A percentile compares a stretch with the other conserved stretches of the same genome.
Conservation (phyloP, 2,888 invertebrate genomes). For the Micoletzkya japonica region DNA sequence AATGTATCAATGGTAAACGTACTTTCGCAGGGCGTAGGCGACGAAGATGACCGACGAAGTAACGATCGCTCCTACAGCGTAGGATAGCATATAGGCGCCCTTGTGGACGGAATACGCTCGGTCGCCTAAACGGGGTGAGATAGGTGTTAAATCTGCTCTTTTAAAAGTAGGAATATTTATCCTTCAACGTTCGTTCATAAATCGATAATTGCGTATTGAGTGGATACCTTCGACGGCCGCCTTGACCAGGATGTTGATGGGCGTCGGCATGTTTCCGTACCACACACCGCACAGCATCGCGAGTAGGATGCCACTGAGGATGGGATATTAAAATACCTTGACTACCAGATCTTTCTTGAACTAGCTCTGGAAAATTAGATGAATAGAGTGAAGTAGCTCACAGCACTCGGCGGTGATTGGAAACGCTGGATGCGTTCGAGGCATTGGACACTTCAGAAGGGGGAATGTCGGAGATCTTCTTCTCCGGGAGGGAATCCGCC, state of each 20-base stretch:
- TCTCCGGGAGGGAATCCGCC: conserved; percentile 3
- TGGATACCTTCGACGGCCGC: neutral
- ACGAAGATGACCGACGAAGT: conserved; percentile 13
- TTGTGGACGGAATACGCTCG: neutral
- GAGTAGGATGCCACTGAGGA: too few species aligned
- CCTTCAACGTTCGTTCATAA: too few species aligned
- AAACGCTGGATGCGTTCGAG: neutral
- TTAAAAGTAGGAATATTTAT: too few species aligned
- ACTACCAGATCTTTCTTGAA: too few species aligned
- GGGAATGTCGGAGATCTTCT: neutral
- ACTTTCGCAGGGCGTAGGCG: conserved; percentile 32
- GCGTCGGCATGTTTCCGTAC: conserved; percentile 49
- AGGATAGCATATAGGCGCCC: conserved; percentile 21
- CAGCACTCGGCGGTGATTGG: too few species aligned
- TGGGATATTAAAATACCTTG: too few species aligned
- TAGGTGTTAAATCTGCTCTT: too few species aligned
- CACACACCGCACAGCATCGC: conserved; percentile 42
- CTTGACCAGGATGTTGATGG: conserved; percentile 32
- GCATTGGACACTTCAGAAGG: too few species aligned
- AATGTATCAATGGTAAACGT: too few species aligned
- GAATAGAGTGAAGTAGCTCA: neutral
- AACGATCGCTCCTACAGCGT: conserved; percentile 9
- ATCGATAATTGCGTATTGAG: too few species aligned
- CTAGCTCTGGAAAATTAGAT: too few species aligned
- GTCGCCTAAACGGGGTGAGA: neutral